Evolutionary conservation across 2,888 invertebrate species (phyloP).

Genomic region (Sminthurinus aureus): DNA sequence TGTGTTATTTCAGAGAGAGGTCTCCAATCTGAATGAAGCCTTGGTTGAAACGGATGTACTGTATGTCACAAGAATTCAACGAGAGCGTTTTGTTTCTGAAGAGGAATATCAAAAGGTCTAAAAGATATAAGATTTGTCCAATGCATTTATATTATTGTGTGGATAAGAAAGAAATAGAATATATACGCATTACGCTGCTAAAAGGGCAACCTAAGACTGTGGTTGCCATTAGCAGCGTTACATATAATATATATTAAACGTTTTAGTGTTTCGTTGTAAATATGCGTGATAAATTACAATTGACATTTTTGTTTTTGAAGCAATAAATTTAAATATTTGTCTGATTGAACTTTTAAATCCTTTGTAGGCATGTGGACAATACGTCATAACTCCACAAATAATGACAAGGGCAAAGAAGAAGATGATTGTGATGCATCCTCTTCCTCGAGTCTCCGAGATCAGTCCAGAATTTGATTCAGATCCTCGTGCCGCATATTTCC

Average conservation of each 20-base stretch:
- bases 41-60: constrained; percentile 94
- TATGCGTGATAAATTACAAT: too few relatives aligned
- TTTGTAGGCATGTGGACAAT: constrained; percentile 80
- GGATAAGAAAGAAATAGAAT: too few relatives aligned
- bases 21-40: constrained; percentile 75
- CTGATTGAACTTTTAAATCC: not conserved
- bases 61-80: constrained; percentile 98
- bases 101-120: constrained; percentile 86
- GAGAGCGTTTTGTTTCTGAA: constrained; percentile 84
- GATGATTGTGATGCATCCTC: constrained; percentile 97
- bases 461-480: constrained; percentile 92
- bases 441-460: constrained; percentile 94
- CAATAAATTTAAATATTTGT: not conserved
- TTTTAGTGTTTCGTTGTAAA: constrained; percentile 21
- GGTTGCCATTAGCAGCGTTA: too few relatives aligned
- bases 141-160: too few relatives aligned
- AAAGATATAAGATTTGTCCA: too few relatives aligned
- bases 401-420: constrained; percentile 93
- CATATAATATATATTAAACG: not conserved
- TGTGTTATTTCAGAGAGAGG: not conserved
- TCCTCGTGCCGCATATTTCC: constrained; percentile 96
- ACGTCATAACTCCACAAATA: constrained; percentile 90
- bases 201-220: not conserved
- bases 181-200: not conserved
- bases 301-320: too few relatives aligned